A percentile compares a stretch with the other conserved stretches of the same genome.
Evolutionary conservation across 2,113 vertebrate genomes (phyloP).

Genomic region (Pangasianodon hypophthalmus): DNA sequence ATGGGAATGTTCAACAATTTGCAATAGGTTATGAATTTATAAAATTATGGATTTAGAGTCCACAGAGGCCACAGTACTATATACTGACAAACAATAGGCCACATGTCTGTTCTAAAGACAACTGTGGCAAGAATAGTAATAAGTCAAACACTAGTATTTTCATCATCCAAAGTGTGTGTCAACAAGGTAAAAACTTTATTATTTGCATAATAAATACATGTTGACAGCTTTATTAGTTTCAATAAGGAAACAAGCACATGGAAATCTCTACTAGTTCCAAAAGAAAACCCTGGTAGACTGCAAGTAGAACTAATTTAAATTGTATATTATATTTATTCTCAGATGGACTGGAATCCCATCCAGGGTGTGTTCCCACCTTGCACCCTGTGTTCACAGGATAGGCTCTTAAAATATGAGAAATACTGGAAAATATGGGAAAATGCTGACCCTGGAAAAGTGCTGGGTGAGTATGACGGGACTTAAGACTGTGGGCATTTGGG

Average conservation of each 20-base stretch:
- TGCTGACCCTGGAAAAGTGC: background rate
- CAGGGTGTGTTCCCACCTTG: background rate
- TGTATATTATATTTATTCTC: background rate
- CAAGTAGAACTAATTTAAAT: background rate
- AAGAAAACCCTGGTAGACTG: background rate
- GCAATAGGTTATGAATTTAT: background rate
- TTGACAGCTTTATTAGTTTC: no score
- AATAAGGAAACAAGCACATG: background rate
- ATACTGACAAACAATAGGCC: background rate
- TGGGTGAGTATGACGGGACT: background rate
- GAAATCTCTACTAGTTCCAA: background rate
- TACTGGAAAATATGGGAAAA: background rate
- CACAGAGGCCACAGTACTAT: background rate
- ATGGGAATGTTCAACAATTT: background rate
- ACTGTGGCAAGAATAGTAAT: background rate
- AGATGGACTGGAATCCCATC: background rate
- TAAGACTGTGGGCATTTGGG: background rate
- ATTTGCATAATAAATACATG: background rate
- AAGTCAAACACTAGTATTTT: background rate
- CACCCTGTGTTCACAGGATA: background rate
- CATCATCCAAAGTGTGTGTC: background rate
- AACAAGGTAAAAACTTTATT: background rate
- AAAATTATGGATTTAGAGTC: background rate
- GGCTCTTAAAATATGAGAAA: background rate
- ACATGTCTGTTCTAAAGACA: background rate